Conservation (phyloP, 1,140 invertebrate species). For the Zaprionus tsacasi region DNA sequence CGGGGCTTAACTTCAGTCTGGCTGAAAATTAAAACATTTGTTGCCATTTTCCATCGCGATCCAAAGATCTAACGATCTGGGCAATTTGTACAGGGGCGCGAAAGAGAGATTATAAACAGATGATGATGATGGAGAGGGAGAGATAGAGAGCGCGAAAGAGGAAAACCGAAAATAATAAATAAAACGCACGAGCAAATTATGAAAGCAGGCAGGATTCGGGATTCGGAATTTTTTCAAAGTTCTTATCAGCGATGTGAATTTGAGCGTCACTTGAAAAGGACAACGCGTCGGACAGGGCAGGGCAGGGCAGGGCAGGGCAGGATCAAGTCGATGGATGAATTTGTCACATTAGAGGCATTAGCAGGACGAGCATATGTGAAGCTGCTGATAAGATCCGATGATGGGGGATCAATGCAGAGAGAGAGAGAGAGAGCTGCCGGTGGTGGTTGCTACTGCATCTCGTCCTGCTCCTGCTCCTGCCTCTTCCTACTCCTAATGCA, state of each 20-base stretch:
- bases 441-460: not conserved
- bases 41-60: conserved; percentile 71
- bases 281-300: conserved; percentile 35
- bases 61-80: conserved; percentile 45
- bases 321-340: conserved; percentile 61
- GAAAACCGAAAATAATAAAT: conserved; percentile 48
- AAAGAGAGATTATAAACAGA: conserved; percentile 66
- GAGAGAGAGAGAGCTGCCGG: not conserved
- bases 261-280: conserved; percentile 65
- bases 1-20: conserved; percentile 15
- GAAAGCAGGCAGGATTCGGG: conserved; percentile 31
- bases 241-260: conserved; percentile 76
- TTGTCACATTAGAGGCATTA: conserved; percentile 77
- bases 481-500: conserved; percentile 52
- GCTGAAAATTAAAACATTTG: conserved; percentile 75
- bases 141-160: conserved; percentile 22
- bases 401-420: conserved; percentile 13
- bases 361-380: conserved; percentile 57
- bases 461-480: not conserved
- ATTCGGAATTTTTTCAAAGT: conserved; percentile 17
- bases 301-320: conserved; percentile 23
- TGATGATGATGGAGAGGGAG: not conserved
- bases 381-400: conserved; percentile 59
- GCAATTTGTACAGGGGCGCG: conserved; percentile 52
- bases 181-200: conserved; percentile 53